Percentiles rank a stretch among this genome's conserved stretches.
phyloP scores from a whole-genome alignment of 2,888 invertebrate species.

The Linnaemya vulpina region DNA sequence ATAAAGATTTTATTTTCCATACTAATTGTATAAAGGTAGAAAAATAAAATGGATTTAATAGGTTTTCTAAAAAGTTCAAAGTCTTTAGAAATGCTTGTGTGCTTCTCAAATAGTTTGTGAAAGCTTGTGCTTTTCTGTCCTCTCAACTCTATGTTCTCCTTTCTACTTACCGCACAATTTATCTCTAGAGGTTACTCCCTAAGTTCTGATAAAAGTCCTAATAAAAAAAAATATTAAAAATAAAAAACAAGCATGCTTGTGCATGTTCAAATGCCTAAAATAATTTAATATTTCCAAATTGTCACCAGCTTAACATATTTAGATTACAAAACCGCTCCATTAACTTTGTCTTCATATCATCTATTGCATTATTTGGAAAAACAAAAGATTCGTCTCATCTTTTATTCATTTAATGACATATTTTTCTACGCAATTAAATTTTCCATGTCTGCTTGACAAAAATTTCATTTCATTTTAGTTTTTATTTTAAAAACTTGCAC shows the following conservation, averaged over 20 bases:
- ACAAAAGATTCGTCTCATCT: constrained; percentile 22
- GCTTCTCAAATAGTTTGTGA: too few relatives aligned
- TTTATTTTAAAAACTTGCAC: neutral
- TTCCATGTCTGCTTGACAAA: constrained; percentile 22
- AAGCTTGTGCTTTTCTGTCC: too few relatives aligned
- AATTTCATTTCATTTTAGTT: constrained; percentile 41
- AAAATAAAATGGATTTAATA: too few relatives aligned
- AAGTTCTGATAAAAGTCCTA: too few relatives aligned
- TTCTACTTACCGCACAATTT: too few relatives aligned
- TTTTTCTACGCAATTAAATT: constrained; percentile 63
- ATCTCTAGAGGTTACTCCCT: too few relatives aligned
- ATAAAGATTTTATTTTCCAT: too few relatives aligned
- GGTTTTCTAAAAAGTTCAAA: too few relatives aligned
- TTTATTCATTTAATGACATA: constrained; percentile 57
- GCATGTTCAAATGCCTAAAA: neutral
- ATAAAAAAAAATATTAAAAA: too few relatives aligned
- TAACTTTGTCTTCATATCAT: neutral
- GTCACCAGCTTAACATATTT: neutral
- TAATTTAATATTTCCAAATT: neutral
- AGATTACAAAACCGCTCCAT: neutral
- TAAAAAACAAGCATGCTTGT: constrained; percentile 17
- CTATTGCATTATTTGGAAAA: neutral
- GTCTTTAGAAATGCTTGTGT: too few relatives aligned
- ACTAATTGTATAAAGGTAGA: too few relatives aligned
- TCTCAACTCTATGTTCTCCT: too few relatives aligned